A percentile compares a stretch with the other conserved stretches of the same genome.
These are phyloP conservation scores for Caranx melampygus DNA, from an alignment of 2,113 vertebrate species.

Conservation along the genomic window DNA sequence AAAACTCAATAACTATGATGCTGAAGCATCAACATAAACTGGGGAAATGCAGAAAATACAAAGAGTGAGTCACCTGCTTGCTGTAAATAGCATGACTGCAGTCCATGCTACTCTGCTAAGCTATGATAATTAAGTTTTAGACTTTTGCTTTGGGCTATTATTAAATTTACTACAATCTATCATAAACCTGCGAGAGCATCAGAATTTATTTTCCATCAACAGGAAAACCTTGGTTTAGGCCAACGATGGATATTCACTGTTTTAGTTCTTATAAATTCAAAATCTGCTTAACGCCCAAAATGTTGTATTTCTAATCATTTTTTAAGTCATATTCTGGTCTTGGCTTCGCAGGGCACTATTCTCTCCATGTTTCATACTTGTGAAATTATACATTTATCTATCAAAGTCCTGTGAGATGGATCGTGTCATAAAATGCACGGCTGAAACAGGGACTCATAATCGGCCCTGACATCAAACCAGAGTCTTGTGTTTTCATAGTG, in stretches of 20 bases:
- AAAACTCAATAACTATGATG: neutral
- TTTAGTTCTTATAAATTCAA: neutral
- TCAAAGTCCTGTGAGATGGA: conserved; percentile 48
- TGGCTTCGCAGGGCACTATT: neutral
- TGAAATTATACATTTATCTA: conserved; percentile 44
- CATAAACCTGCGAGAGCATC: no score
- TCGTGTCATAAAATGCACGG: conserved; percentile 57
- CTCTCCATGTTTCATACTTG: conserved; percentile 10
- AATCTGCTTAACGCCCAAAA: no score
- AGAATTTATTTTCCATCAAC: no score
- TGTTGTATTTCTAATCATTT: no score
- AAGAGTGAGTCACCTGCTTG: neutral
- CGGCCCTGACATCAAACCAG: conserved; percentile 73
- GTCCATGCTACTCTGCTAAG: neutral
- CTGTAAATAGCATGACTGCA: neutral
- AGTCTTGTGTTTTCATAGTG: conserved; percentile 78
- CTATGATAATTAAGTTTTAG: neutral
- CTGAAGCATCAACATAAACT: neutral
- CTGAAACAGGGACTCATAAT: conserved; percentile 61
- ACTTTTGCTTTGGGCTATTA: neutral
- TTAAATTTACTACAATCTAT: neutral
- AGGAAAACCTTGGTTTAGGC: no score
- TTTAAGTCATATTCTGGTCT: neutral
- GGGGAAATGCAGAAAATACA: neutral
- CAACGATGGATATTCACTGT: no score